Percentiles rank a stretch among this genome's conserved stretches.
phyloP scores from a whole-genome alignment of 2,797 vertebrate species.

The Coilia nasus region DNA sequence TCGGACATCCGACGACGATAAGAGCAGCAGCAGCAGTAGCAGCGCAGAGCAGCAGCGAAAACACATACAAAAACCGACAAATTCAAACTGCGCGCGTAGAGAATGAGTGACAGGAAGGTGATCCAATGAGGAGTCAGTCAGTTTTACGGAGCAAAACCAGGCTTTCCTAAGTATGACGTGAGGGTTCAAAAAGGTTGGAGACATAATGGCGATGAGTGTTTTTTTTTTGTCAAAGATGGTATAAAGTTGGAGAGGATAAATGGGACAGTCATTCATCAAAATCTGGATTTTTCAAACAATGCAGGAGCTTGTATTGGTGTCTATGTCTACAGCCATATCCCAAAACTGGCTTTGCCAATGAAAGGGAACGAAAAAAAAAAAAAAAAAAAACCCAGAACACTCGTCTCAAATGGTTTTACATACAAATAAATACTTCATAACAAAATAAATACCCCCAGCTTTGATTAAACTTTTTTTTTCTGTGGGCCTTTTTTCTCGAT shows the following conservation, averaged over 20 bases:
- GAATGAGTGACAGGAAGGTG: constrained; percentile 46
- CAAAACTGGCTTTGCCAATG: constrained; percentile 37
- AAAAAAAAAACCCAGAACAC: background rate
- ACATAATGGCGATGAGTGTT: background rate
- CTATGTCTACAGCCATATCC: background rate
- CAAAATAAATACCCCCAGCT: constrained; percentile 47
- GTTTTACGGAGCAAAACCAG: constrained; percentile 9
- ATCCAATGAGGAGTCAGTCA: constrained; percentile 36
- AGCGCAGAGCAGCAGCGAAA: constrained; percentile 58
- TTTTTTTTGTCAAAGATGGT: constrained; percentile 11
- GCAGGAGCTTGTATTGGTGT: background rate
- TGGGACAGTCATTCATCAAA: constrained; percentile 1
- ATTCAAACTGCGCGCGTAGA: constrained; percentile 35
- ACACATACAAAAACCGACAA: constrained; percentile 37
- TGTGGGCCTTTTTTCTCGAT: constrained; percentile 34
- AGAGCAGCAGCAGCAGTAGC: constrained; percentile 64
- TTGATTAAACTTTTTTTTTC: constrained; percentile 36
- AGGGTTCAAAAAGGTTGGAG: background rate
- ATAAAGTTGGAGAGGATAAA: background rate
- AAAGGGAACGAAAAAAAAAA: constrained; percentile 16
- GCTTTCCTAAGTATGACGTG: constrained; percentile 24
- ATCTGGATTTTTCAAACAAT: constrained; percentile 1
- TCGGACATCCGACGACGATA: constrained; percentile 44
- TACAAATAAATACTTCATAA: constrained; percentile 54
- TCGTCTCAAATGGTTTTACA: constrained; percentile 37